Conservation (phyloP, 1,140 invertebrate species). For the Lepidotrigona ventralis region DNA sequence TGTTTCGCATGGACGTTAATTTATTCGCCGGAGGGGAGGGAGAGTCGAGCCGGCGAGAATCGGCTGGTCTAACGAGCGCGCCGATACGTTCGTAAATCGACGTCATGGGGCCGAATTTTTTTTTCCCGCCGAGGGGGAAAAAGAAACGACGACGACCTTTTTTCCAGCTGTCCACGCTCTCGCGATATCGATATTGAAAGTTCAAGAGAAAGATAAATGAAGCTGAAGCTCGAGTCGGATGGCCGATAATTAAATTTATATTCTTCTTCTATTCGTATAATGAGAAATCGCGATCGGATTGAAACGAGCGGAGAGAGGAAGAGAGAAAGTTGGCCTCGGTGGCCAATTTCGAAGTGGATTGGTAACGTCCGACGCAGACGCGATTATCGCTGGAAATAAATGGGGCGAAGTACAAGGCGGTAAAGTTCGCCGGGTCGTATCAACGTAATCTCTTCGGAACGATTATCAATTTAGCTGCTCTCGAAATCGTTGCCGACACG, state of each 20-base stretch:
- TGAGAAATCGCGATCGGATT: slow-evolving; percentile 20
- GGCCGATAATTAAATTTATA: slow-evolving; percentile 38
- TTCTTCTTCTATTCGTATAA: slow-evolving; percentile 26
- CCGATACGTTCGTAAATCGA: neutral
- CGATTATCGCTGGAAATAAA: slow-evolving; percentile 40
- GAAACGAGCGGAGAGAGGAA: neutral
- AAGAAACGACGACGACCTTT: neutral
- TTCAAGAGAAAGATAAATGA: slow-evolving; percentile 33
- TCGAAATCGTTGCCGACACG: slow-evolving; percentile 41
- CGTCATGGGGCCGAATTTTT: neutral
- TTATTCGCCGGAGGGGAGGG: neutral
- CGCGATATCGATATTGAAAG: slow-evolving; percentile 25
- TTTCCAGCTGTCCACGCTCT: neutral
- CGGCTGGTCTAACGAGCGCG: neutral
- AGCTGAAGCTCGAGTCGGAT: slow-evolving; percentile 4
- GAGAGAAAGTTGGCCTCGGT: too few relatives aligned
- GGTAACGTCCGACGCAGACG: slow-evolving; percentile 7
- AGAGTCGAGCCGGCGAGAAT: neutral
- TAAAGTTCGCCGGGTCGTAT: neutral
- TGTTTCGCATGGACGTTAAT: neutral
- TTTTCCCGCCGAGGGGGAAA: neutral
- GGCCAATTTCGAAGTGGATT: neutral
- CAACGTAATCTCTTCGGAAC: slow-evolving; percentile 30
- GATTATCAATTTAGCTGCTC: slow-evolving; percentile 55
- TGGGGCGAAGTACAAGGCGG: neutral